Percentiles rank a stretch among this genome's conserved stretches.
Conservation (phyloP, 1,140 invertebrate genomes). For the Zaprionus africanus region DNA sequence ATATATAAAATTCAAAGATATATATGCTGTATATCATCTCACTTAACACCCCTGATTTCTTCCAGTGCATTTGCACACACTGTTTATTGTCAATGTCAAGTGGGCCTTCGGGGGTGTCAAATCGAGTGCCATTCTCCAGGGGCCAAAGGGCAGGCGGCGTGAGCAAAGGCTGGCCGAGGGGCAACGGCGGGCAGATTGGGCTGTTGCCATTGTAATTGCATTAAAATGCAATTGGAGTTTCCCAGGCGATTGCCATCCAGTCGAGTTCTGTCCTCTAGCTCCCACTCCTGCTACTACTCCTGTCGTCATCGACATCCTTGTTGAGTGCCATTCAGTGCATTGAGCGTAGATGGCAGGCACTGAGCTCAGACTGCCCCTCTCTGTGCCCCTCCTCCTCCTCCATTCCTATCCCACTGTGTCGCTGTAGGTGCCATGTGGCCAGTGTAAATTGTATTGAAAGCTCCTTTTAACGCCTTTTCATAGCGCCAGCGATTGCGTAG, state of each 20-base stretch:
- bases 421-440: conserved; percentile 40
- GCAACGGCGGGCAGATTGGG: conserved; percentile 37
- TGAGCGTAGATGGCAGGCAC: conserved; percentile 49
- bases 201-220: conserved; percentile 74
- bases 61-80: conserved; percentile 19
- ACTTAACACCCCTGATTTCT: neutral
- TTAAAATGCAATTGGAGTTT: conserved; percentile 84
- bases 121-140: conserved; percentile 20
- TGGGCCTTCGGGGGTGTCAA: conserved; percentile 69
- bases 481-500: conserved; percentile 11
- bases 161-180: neutral
- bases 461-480: conserved; percentile 63
- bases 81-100: conserved; percentile 82
- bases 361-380: neutral
- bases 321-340: conserved; percentile 50
- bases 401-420: neutral
- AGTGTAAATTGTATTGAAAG: conserved; percentile 78
- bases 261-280: neutral
- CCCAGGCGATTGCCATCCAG: conserved; percentile 22
- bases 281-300: neutral
- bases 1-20: too few species aligned
- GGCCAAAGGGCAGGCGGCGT: conserved; percentile 2
- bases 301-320: conserved; percentile 35
- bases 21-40: too few species aligned
- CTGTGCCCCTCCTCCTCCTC: neutral